Percentiles rank a stretch among this genome's conserved stretches.
These are phyloP conservation scores for Diorhabda elongata DNA, from an alignment of 1,140 invertebrate species.

Conservation along the genomic window DNA sequence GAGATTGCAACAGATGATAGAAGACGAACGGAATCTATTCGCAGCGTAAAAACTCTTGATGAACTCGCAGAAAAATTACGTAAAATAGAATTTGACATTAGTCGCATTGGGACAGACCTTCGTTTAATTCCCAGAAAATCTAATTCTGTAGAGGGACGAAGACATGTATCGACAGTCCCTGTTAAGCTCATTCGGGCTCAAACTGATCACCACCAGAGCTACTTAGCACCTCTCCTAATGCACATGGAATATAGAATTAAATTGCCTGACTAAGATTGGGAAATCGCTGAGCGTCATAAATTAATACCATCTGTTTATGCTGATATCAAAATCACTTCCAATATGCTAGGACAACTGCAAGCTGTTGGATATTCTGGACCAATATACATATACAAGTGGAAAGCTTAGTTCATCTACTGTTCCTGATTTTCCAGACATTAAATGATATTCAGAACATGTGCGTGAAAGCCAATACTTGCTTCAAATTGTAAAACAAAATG, in stretches of 20 bases:
- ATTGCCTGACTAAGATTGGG: conserved; percentile 45
- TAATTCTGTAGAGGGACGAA: not conserved
- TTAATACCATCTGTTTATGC: no score
- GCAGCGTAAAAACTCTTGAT: conserved; percentile 6
- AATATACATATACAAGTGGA: conserved; percentile 43
- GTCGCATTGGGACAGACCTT: not conserved
- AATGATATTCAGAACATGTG: no score
- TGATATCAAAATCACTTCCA: conserved; percentile 12
- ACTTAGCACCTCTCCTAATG: conserved; percentile 43
- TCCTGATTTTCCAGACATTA: not conserved
- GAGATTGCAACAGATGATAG: conserved; percentile 40
- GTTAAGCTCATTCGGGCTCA: not conserved
- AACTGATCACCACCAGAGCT: no score
- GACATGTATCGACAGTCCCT: not conserved
- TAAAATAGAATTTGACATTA: not conserved
- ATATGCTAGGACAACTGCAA: conserved; percentile 30
- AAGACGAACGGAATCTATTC: conserved; percentile 23
- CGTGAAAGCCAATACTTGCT: conserved; percentile 9
- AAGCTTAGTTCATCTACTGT: conserved; percentile 33
- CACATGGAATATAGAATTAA: conserved; percentile 47
- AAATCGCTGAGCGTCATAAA: no score
- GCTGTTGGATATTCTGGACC: conserved; percentile 42
- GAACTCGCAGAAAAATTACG: not conserved
- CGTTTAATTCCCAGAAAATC: not conserved
- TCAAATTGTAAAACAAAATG: conserved; percentile 22